phyloP scores from a whole-genome alignment of 2,113 vertebrate genomes.

The Dromaius novaehollandiae region DNA sequence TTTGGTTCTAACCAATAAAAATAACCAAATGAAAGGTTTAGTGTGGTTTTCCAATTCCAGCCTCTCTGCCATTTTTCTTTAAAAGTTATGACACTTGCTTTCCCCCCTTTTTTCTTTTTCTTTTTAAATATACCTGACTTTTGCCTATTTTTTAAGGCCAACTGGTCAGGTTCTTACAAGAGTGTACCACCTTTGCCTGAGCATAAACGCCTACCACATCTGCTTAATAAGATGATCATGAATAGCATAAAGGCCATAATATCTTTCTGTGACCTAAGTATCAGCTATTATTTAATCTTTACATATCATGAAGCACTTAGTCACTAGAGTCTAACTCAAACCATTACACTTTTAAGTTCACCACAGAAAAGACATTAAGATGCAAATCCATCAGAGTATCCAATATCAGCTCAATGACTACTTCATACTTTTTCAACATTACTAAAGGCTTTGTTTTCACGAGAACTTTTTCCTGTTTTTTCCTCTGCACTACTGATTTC shows the following conservation, averaged over 20 bases:
- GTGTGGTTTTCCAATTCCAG: too few relatives aligned
- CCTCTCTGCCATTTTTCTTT: not conserved
- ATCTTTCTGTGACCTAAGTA: not conserved
- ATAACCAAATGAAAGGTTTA: not conserved
- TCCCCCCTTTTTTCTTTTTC: too few relatives aligned
- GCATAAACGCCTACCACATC: not conserved
- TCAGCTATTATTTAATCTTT: not conserved
- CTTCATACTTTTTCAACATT: not conserved
- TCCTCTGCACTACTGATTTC: not conserved
- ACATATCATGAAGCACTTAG: not conserved
- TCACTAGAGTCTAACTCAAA: not conserved
- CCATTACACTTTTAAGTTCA: not conserved
- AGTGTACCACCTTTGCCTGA: not conserved
- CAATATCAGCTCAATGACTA: not conserved
- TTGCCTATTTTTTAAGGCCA: not conserved
- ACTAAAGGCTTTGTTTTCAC: not conserved
- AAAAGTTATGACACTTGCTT: not conserved
- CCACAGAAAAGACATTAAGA: not conserved
- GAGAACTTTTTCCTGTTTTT: not conserved
- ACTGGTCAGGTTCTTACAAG: not conserved
- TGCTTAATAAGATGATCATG: not conserved
- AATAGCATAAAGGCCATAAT: accelerated
- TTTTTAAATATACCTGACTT: not conserved
- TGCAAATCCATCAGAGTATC: not conserved
- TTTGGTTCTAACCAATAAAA: not conserved